A percentile compares a stretch with the other conserved stretches of the same genome.
Evolutionary conservation across 2,797 vertebrate genomes (phyloP).

Genomic region (Gymnothorax reevesii): DNA sequence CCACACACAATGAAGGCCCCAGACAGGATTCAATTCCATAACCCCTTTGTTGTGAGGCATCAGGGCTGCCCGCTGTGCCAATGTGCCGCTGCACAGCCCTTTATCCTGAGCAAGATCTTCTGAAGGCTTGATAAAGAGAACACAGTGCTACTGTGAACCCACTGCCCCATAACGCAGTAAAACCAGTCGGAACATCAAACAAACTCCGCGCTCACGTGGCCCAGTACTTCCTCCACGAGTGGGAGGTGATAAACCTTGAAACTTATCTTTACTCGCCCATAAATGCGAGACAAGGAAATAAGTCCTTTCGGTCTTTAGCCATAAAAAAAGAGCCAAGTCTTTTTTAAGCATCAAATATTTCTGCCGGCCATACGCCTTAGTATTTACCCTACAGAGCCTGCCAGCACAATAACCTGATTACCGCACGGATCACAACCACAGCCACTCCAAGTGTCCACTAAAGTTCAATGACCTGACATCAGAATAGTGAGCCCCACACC

Average conservation of each 20-base stretch:
- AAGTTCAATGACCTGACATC: background rate
- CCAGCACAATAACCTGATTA: conserved; percentile 14
- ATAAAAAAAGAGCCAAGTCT: background rate
- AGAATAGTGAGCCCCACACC: background rate
- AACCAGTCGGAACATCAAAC: background rate
- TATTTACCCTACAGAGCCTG: background rate
- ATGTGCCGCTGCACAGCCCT: background rate
- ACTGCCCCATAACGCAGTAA: background rate
- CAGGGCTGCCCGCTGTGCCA: background rate
- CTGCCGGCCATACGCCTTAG: background rate
- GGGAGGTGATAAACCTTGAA: background rate
- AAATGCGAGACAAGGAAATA: background rate
- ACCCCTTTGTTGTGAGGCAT: too few species aligned
- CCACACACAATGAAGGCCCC: too few species aligned
- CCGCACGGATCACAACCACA: conserved; percentile 22
- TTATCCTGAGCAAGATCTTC: too few species aligned
- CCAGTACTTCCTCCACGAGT: background rate
- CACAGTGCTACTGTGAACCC: background rate
- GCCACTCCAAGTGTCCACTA: conserved; percentile 11
- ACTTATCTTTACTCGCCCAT: conserved; percentile 3
- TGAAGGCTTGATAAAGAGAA: background rate
- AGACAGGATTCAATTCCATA: too few species aligned
- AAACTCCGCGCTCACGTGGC: background rate
- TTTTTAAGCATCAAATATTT: background rate
- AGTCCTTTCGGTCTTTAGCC: background rate